A percentile compares a stretch with the other conserved stretches of the same genome.
Conservation (phyloP, 2,888 invertebrate species). For the Malachius bipustulatus region DNA sequence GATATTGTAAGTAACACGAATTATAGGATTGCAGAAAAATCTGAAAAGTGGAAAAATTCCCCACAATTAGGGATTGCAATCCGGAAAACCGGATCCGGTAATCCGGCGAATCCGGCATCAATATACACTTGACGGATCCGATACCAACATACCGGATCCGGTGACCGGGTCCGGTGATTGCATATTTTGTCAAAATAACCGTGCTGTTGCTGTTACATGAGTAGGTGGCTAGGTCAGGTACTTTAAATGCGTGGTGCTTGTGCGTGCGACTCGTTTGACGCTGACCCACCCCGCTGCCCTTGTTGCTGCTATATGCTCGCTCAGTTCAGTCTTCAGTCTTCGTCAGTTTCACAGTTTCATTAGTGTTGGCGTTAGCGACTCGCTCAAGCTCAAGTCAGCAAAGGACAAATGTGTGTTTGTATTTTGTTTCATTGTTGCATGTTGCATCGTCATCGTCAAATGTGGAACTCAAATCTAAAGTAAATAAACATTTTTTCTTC, state of each 20-base stretch:
- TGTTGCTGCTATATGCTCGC: slow-evolving; percentile 3
- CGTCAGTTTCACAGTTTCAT: too few species aligned
- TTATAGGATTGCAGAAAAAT: slow-evolving; percentile 9
- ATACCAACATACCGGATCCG: slow-evolving; percentile 3
- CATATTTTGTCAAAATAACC: slow-evolving; percentile 1
- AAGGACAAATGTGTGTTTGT: too few species aligned
- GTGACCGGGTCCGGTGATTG: too few species aligned
- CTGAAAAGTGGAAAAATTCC: too few species aligned
- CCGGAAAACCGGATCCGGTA: slow-evolving; percentile 3
- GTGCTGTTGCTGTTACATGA: slow-evolving; percentile 3
- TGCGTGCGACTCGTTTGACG: too few species aligned
- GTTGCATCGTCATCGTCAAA: slow-evolving; percentile 1
- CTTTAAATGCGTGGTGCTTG: slow-evolving; percentile 3
- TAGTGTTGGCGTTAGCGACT: slow-evolving; percentile 1
- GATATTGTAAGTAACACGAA: slow-evolving; percentile 10
- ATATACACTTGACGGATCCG: slow-evolving; percentile 2
- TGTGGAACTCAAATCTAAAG: too few species aligned
- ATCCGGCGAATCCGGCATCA: slow-evolving; percentile 2
- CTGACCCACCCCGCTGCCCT: too few species aligned
- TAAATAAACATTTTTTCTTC: slow-evolving; percentile 2
- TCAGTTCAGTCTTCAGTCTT: slow-evolving; percentile 3
- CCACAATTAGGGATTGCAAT: slow-evolving; percentile 3
- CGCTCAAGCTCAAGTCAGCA: slow-evolving; percentile 2
- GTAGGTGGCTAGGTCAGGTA: too few species aligned
- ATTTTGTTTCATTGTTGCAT: too few species aligned